Evolutionary conservation across 1,140 invertebrate species (phyloP).

Genomic region (Pachypsylla venusta): DNA sequence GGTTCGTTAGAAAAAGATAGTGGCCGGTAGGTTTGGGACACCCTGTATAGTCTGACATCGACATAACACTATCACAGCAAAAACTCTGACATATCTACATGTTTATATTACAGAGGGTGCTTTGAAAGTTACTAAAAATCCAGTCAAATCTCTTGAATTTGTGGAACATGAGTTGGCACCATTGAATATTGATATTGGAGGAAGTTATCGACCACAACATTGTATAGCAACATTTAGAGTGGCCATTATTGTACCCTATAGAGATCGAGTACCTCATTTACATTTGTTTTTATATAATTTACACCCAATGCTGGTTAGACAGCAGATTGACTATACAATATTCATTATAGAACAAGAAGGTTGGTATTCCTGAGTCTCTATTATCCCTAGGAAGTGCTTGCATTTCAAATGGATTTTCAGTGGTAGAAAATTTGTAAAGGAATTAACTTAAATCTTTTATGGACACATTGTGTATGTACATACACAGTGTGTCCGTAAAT

Average conservation of each 20-base stretch:
- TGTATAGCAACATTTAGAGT: constrained; percentile 62
- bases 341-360: constrained; percentile 86
- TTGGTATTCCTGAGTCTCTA: too few relatives aligned
- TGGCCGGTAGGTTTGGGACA: too few relatives aligned
- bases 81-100: too few relatives aligned
- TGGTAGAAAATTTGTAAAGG: too few relatives aligned
- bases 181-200: constrained; percentile 42
- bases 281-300: constrained; percentile 70
- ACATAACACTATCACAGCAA: too few relatives aligned
- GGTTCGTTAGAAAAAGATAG: too few relatives aligned
- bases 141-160: constrained; percentile 10
- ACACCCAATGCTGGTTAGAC: constrained; percentile 76
- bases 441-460: too few relatives aligned
- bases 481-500: too few relatives aligned
- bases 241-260: constrained; percentile 77
- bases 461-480: too few relatives aligned
- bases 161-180: constrained; percentile 13
- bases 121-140: constrained; percentile 17
- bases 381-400: too few relatives aligned
- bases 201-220: constrained; percentile 53
- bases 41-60: too few relatives aligned
- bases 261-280: constrained; percentile 71
- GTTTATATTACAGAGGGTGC: constrained; percentile 22
- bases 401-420: too few relatives aligned
- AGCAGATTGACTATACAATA: constrained; percentile 84